phyloP scores from a whole-genome alignment of 1,140 invertebrate species.

The Lepidurus arcticus region DNA sequence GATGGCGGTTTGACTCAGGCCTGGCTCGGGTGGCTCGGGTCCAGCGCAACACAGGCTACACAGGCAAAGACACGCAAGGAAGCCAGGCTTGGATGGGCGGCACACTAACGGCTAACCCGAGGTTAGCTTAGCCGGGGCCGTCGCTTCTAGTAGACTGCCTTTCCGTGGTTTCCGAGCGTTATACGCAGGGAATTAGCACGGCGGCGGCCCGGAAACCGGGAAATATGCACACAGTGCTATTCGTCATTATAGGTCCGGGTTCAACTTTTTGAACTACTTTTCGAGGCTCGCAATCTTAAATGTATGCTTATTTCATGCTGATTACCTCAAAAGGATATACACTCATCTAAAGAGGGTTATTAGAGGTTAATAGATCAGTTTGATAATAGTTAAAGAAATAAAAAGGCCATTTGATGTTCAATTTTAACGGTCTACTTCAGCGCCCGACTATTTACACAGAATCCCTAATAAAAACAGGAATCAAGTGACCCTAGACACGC shows the following conservation, averaged over 20 bases:
- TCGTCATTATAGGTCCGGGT: neutral
- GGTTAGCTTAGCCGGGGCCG: neutral
- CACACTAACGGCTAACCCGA: neutral
- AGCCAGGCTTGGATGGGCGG: neutral
- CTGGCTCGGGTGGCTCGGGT: neutral
- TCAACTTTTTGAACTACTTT: neutral
- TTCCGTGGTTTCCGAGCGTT: too few species aligned
- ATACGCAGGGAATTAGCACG: too few species aligned
- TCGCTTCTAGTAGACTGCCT: too few species aligned
- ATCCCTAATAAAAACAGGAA: slow-evolving; percentile 19
- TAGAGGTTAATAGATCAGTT: neutral
- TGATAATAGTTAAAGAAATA: neutral
- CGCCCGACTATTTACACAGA: slow-evolving; percentile 21
- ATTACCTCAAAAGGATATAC: neutral
- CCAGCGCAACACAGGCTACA: too few species aligned
- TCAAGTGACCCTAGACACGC: neutral
- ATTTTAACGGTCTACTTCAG: slow-evolving; percentile 22
- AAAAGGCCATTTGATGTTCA: neutral
- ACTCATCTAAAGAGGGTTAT: neutral
- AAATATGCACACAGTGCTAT: neutral
- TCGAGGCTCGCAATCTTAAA: neutral
- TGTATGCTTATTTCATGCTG: neutral
- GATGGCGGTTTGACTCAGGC: slow-evolving; percentile 1
- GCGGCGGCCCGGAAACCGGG: too few species aligned
- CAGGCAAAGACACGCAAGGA: too few species aligned